These are phyloP conservation scores for Pseudocheirus occidentalis DNA, from an alignment of 2,797 vertebrate species.

Conservation along the genomic window DNA sequence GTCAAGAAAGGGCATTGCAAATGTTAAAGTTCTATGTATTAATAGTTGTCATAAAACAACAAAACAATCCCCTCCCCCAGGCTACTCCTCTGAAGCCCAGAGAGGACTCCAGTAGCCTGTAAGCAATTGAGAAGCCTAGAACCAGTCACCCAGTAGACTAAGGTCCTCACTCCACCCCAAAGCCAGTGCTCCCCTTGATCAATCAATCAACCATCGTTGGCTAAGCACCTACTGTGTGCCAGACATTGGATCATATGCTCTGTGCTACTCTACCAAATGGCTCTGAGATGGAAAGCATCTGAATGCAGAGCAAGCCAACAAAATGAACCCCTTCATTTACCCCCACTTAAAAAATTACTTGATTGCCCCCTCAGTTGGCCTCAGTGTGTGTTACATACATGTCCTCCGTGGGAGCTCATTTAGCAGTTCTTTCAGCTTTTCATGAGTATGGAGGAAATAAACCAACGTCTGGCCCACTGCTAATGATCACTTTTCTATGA, in stretches of 20 bases:
- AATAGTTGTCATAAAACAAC: not conserved
- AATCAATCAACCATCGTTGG: not conserved
- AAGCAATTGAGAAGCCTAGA: not conserved
- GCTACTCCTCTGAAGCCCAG: not conserved
- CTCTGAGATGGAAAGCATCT: constrained; percentile 34
- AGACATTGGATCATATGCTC: not conserved
- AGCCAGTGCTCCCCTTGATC: not conserved
- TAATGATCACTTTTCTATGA: constrained; percentile 74
- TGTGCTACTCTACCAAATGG: constrained; percentile 3
- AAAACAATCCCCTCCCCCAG: not conserved
- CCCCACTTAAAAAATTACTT: constrained; percentile 75
- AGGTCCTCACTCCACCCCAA: not conserved
- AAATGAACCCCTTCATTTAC: constrained; percentile 72
- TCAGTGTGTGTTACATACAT: accelerated
- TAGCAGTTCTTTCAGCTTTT: not conserved
- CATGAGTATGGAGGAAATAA: constrained; percentile 56
- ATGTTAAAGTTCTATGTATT: not conserved
- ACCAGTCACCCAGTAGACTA: not conserved
- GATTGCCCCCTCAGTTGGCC: constrained; percentile 14
- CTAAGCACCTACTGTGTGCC: not conserved
- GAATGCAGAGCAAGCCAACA: constrained; percentile 32
- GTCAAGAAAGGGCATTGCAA: not conserved
- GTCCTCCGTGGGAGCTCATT: not conserved
- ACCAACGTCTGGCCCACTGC: constrained; percentile 57
- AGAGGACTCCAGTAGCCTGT: not conserved